Conservation (phyloP, 2,888 invertebrate species). For the Cancer borealis region DNA sequence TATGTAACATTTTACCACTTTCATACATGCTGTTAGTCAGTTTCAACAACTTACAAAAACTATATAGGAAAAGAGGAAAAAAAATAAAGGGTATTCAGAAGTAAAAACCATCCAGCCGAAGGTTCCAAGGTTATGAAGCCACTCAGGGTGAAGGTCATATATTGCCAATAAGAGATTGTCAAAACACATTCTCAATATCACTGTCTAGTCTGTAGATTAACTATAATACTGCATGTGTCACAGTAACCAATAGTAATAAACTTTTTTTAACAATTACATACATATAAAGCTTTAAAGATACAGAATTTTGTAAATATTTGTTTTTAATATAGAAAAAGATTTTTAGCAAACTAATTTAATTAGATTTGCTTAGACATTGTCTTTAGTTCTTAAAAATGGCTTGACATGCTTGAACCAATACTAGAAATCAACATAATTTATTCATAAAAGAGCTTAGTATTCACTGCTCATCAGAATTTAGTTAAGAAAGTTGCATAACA, state of each 20-base stretch:
- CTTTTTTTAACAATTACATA: neutral
- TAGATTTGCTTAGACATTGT: neutral
- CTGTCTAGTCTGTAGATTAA: neutral
- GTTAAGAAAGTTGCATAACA: neutral
- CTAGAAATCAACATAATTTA: neutral
- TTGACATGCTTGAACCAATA: neutral
- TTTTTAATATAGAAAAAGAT: neutral
- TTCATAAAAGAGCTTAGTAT: slow-evolving; percentile 2
- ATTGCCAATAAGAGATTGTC: neutral
- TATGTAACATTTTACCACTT: neutral
- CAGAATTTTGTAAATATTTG: neutral
- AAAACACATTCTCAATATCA: neutral
- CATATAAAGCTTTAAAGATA: neutral
- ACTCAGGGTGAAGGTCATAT: neutral
- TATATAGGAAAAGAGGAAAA: neutral
- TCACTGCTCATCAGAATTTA: neutral
- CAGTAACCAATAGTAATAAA: neutral
- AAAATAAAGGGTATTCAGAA: neutral
- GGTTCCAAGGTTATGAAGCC: neutral
- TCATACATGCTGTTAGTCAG: neutral
- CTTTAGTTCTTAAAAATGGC: neutral
- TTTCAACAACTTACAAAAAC: neutral
- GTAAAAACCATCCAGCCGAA: neutral
- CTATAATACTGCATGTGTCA: neutral
- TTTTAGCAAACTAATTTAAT: neutral